Evolutionary conservation across 1,140 invertebrate species (phyloP).

Genomic region (Drosophila parabipectinata): DNA sequence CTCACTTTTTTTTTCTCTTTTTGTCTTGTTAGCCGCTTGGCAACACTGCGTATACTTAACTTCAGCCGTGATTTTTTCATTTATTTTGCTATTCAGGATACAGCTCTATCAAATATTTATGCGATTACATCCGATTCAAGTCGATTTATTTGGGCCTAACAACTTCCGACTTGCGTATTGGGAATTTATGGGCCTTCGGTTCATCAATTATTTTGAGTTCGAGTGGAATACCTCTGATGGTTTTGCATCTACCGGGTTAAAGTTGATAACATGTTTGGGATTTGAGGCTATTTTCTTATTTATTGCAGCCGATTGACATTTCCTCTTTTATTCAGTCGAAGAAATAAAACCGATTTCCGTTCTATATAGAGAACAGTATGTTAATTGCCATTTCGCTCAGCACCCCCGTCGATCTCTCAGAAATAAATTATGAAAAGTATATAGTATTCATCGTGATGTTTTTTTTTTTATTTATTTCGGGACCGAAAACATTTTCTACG

Average conservation of each 20-base stretch:
- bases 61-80: constrained; percentile 47
- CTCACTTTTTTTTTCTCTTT: constrained; percentile 8
- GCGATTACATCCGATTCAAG: constrained; percentile 68
- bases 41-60: constrained; percentile 69
- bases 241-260: constrained; percentile 16
- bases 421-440: constrained; percentile 38
- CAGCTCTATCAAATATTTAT: constrained; percentile 77
- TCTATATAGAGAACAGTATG: constrained; percentile 18
- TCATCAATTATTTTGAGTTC: constrained; percentile 72
- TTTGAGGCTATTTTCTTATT: constrained; percentile 16
- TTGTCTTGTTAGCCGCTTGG: constrained; percentile 29
- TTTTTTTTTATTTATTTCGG: constrained; percentile 34
- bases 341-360: constrained; percentile 34
- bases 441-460: constrained; percentile 4
- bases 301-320: constrained; percentile 10
- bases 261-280: constrained; percentile 5
- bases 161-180: constrained; percentile 56
- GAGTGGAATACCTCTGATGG: constrained; percentile 37
- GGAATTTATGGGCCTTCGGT: constrained; percentile 45
- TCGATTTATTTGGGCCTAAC: constrained; percentile 72
- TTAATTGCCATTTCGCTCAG: constrained; percentile 21
- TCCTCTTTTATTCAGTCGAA: neutral
- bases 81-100: constrained; percentile 29
- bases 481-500: constrained; percentile 13
- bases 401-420: constrained; percentile 4